A percentile compares a stretch with the other conserved stretches of the same genome.
These are phyloP conservation scores for Platycheirus rosarum DNA, from an alignment of 2,888 invertebrate species.

Conservation along the genomic window DNA sequence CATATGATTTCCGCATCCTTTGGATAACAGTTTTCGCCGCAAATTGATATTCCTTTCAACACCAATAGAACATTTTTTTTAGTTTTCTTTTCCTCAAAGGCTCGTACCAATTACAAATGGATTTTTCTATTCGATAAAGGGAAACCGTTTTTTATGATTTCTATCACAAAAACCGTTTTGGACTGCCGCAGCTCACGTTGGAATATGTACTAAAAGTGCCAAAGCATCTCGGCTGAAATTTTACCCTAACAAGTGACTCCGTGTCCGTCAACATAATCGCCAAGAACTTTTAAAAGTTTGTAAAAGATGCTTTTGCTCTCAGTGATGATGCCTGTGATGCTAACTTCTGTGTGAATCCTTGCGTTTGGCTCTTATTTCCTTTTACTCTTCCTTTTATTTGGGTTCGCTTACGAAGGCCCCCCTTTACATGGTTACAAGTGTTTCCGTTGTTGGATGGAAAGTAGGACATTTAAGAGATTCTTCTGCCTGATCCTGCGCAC, in stretches of 20 bases:
- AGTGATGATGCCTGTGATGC: slow-evolving; percentile 62
- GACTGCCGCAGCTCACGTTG: slow-evolving; percentile 82
- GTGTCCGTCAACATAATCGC: slow-evolving; percentile 64
- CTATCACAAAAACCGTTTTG: slow-evolving; percentile 72
- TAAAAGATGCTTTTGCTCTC: slow-evolving; percentile 69
- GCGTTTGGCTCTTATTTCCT: slow-evolving; percentile 64
- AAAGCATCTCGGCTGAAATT: slow-evolving; percentile 75
- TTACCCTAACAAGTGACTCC: slow-evolving; percentile 72
- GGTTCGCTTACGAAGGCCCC: slow-evolving; percentile 33
- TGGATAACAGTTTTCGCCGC: slow-evolving; percentile 33
- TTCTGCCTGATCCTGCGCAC: slow-evolving; percentile 48
- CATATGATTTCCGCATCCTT: slow-evolving; percentile 50
- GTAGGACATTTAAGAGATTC: slow-evolving; percentile 64
- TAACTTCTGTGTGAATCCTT: slow-evolving; percentile 47
- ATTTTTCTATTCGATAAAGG: slow-evolving; percentile 41
- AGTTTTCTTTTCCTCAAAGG: slow-evolving; percentile 10
- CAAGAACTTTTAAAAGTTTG: slow-evolving; percentile 69
- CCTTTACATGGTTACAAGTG: slow-evolving; percentile 61
- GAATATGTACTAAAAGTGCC: slow-evolving; percentile 82
- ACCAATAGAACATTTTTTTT: too few species aligned
- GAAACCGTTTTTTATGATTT: slow-evolving; percentile 21
- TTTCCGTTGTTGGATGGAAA: slow-evolving; percentile 9
- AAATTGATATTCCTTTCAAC: too few species aligned
- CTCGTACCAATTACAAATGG: slow-evolving; percentile 41
- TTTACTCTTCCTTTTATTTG: slow-evolving; percentile 42